A percentile compares a stretch with the other conserved stretches of the same genome.
phyloP scores from a whole-genome alignment of 2,888 invertebrate species.

The Macrosoma leucophasiata region DNA sequence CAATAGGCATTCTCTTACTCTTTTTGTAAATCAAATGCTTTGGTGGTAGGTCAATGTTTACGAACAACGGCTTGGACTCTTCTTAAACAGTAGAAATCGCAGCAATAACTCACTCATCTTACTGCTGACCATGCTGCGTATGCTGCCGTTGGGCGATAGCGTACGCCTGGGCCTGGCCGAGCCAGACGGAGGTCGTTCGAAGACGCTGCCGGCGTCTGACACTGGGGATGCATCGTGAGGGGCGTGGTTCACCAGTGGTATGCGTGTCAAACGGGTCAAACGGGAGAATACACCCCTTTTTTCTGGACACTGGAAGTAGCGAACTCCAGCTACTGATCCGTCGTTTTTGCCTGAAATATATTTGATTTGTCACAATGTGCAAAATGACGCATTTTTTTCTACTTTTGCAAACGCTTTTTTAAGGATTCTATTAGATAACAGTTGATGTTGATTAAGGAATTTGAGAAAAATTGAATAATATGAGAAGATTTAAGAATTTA shows the following conservation, averaged over 20 bases:
- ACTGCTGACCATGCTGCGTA: constrained; percentile 69
- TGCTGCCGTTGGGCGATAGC: constrained; percentile 67
- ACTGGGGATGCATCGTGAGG: constrained; percentile 67
- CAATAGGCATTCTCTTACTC: too few species aligned
- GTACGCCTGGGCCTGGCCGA: constrained; percentile 58
- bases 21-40: background rate
- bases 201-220: constrained; percentile 66
- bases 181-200: constrained; percentile 65
- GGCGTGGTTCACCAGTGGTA: constrained; percentile 76
- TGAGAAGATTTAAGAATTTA: too few species aligned
- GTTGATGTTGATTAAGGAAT: too few species aligned
- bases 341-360: constrained; percentile 93
- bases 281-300: constrained; percentile 96
- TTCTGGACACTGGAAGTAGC: constrained; percentile 95
- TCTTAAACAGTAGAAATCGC: background rate
- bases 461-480: too few species aligned
- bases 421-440: too few species aligned
- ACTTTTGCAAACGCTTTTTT: too few species aligned
- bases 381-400: too few species aligned
- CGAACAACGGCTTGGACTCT: too few species aligned
- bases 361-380: too few species aligned
- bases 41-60: background rate
- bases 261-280: constrained; percentile 87
- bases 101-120: constrained; percentile 63
- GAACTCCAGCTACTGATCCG: constrained; percentile 92